These are phyloP conservation scores for Gonocerus acuteangulatus DNA, from an alignment of 2,888 invertebrate species.

Conservation along the genomic window DNA sequence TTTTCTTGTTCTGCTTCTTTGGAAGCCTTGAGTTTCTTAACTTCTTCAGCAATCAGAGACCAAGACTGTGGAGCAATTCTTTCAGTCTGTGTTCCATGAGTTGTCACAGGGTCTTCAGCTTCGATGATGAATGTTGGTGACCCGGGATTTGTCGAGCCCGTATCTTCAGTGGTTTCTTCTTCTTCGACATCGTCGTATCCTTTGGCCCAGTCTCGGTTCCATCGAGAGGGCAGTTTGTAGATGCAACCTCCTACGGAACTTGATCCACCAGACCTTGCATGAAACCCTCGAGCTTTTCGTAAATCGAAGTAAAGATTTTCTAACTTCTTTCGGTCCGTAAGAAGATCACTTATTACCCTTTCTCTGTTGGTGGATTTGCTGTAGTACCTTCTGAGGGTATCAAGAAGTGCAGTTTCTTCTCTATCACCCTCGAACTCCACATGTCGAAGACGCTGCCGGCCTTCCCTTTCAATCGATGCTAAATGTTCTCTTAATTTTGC, in stretches of 20 bases:
- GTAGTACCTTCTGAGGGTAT: slow-evolving; percentile 61
- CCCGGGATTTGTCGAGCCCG: slow-evolving; percentile 36
- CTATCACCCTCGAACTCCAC: slow-evolving; percentile 42
- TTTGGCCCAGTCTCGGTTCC: slow-evolving; percentile 43
- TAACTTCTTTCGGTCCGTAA: slow-evolving; percentile 64
- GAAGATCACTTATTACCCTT: slow-evolving; percentile 61
- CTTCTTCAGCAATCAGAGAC: slow-evolving; percentile 46
- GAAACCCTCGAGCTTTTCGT: slow-evolving; percentile 56
- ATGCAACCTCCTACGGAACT: neutral
- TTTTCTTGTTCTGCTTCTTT: slow-evolving; percentile 48
- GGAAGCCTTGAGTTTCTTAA: slow-evolving; percentile 45
- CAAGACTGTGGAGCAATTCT: slow-evolving; percentile 53
- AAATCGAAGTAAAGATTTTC: slow-evolving; percentile 67
- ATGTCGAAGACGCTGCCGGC: slow-evolving; percentile 39
- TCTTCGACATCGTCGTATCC: slow-evolving; percentile 31
- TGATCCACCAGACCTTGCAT: slow-evolving; percentile 42
- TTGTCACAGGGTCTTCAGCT: slow-evolving; percentile 48
- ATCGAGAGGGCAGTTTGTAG: slow-evolving; percentile 4
- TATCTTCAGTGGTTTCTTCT: slow-evolving; percentile 38
- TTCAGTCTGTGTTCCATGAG: slow-evolving; percentile 55
- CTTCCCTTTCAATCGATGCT: slow-evolving; percentile 41
- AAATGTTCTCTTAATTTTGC: slow-evolving; percentile 56
- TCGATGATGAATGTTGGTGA: slow-evolving; percentile 63
- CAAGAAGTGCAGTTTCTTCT: slow-evolving; percentile 54
- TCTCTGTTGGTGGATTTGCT: slow-evolving; percentile 58